Evolutionary conservation across 2,113 vertebrate species (phyloP), one percentile per base, ranked within the genome.

Genomic region (Chaenogobius annularis): DNA sequence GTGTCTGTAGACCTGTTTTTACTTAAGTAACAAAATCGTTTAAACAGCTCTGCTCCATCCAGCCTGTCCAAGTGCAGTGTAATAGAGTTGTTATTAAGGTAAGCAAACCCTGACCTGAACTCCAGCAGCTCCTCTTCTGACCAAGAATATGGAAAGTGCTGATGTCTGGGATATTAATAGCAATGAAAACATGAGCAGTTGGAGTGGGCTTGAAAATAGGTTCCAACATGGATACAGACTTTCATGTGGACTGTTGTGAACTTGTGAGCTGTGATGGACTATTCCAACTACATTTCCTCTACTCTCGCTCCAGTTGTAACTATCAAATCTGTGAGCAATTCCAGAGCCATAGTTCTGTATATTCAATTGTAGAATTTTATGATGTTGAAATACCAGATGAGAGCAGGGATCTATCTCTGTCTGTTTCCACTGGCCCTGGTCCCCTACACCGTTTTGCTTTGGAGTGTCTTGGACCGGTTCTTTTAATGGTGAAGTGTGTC

Each of bases 91-190:
- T 90, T 85, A 84, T 85, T 43, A 65, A 83, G 76, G 79, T 86
- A 72, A 70, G 64, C 56, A 13, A 90, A 86, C 89, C 90, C 90
- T 79, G 66, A 87, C 69, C 68, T 91, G 87, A 91, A 91, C 90
- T 65, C 61, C 10, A 47, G 31, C 64, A 44, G n/a, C 74, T 64
- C 62, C 75, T 80, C 62, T 19, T 55, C 37, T 56, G 80, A 74
- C 74, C 74, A 83, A 63, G 20, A 40, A 31, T 17, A 85, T 63
- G 56, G 81, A 80, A 80, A 75, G 82, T 84, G 75, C 85, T 66
- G 62, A 70, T 73, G 74, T 76, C 77, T 74, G 52, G 76, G 83
- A 81, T 90, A 91, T 88, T 87, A 84, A 86, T 87, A 82, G 85
- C 82, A 68, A 70, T 80, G 70, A 83, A 91, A 86, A 83, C 86